Base-by-base conservation (phyloP, 2,888 invertebrate genomes). In the Hanleya hanleyi region DNA sequence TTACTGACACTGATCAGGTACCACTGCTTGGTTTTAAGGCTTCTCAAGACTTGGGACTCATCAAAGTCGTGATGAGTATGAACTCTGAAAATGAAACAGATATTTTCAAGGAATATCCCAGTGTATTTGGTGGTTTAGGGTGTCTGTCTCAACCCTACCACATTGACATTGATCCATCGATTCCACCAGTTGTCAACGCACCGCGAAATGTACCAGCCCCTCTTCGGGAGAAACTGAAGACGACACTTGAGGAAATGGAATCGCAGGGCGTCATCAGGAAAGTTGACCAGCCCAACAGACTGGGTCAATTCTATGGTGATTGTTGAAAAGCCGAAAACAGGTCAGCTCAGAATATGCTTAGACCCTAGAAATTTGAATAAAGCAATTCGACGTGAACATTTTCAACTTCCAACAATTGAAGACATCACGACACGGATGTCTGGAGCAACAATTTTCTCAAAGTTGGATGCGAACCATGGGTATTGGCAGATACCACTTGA, bases 341-440 rank as follows among this genome's bases (percentile, higher is more conserved):
- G 69, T 1, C 18, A 35, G 33, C 49, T 70, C 22, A 32, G 69
- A 32, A 26, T 70, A 6, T 70, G 71, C 35, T 32, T 70, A 1
- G 71, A 70, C 22, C 69, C 71, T 18, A 71, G 38, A 41, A 22
- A 67, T 22, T 33, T 70, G 1, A 70, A 70, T 36, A 22, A 47
- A 35, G 65, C 66, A 3, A 35, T 70, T 36, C n/a, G 62, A 49
- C 41, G 71, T 29, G 67, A 65, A 2, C 71, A 70, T 33, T 70
- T 36, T 38, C 32, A 49, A 7, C 35, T 75, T 18, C 70, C 76
- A 32, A 77, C 76, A 9, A 18, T 68, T 33, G 66, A 69, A 35
- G 74, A 76, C 18, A 61, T 76, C 22, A 26, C 35, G 1, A 12
- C 74, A 37, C 35, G 36, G n/a, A 57, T 76, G 29, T 36, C 37